Base-by-base conservation (phyloP, 2,797 vertebrate genomes). In the Galagoides demidoff region DNA sequence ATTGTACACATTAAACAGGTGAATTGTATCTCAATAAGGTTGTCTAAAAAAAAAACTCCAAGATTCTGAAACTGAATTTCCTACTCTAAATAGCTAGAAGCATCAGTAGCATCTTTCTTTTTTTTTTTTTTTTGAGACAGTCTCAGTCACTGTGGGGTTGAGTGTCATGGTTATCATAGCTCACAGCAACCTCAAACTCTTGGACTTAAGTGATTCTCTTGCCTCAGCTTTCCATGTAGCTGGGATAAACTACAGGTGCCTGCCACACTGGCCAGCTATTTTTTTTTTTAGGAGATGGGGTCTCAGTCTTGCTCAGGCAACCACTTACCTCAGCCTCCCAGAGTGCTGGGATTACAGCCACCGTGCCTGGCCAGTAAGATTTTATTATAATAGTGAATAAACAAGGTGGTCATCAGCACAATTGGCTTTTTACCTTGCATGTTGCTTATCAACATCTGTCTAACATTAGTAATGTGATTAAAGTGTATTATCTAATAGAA, bases 391-490 rank as follows among this genome's bases (percentile, higher is more conserved):
- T 43, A 73, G n/a, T 84, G 37, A 71, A 55, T 89, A 94, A 57
- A 16, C 25, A 84, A 27, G 25, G 22, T 74, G 17, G 71, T 59
- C 4, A 16, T 87, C 16, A 94, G n/a, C 71, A 78, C 79, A 27
- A 85, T 34, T 37, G 59, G 17, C 74, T 87, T 78, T 55, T 55
- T 82, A 77, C 14, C 7, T 71, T 4, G 2, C 39, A 37, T 57
- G 17, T 86, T 92, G 49, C 43, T 86, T 81, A 39, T 29, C 66
- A 89, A n/a, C 27, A 37, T 81, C 61, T 59, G 84, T 37, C 55
- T 45, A 76, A 89, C 39, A 63, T 87, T 93, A 84, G 37, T 85
- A 95, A 85, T 95, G 49, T 85, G 66, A 82, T 92, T 92, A 27
- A 29, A 85, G 29, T 89, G 10, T 68, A 52, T 79, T 74, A n/a